Percentiles rank a stretch among this genome's conserved stretches.
Evolutionary conservation across 2,113 vertebrate species (phyloP).

Genomic region (Felis catus): DNA sequence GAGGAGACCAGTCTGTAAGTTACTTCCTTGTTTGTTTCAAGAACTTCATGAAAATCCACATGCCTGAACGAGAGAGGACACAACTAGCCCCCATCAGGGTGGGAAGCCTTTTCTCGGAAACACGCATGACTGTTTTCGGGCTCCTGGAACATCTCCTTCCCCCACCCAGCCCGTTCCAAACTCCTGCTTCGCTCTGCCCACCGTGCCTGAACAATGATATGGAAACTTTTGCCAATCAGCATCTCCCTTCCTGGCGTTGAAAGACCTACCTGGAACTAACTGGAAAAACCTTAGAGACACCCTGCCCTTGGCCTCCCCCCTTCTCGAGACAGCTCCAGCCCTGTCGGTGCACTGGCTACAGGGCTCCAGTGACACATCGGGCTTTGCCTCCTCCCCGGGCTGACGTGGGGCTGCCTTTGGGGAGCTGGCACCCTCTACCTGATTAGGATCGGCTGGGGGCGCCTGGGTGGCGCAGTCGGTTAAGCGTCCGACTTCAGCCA

Average conservation of each 20-base stretch:
- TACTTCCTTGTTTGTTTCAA: not conserved
- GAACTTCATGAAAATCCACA: not conserved
- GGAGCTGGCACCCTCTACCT: too few species aligned
- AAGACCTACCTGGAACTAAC: not conserved
- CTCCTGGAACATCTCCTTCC: not conserved
- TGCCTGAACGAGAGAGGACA: not conserved
- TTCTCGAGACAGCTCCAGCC: not conserved
- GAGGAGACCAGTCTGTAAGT: not conserved
- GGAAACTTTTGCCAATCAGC: not conserved
- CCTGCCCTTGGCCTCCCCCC: not conserved
- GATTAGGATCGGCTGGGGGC: accelerated
- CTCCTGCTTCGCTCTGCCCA: not conserved
- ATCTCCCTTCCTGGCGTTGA: not conserved
- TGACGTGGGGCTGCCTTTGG: not conserved
- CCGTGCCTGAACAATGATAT: not conserved
- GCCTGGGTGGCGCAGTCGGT: too few species aligned
- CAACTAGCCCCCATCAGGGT: not conserved
- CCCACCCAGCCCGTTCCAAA: not conserved
- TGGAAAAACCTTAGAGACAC: not conserved
- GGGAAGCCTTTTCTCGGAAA: not conserved
- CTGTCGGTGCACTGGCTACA: not conserved
- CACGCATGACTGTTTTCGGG: not conserved
- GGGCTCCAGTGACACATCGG: not conserved
- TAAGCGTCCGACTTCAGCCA: too few species aligned
- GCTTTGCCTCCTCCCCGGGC: not conserved